Evolutionary conservation across 2,113 vertebrate genomes (phyloP).

Genomic region (Ceyx cyanopectus): DNA sequence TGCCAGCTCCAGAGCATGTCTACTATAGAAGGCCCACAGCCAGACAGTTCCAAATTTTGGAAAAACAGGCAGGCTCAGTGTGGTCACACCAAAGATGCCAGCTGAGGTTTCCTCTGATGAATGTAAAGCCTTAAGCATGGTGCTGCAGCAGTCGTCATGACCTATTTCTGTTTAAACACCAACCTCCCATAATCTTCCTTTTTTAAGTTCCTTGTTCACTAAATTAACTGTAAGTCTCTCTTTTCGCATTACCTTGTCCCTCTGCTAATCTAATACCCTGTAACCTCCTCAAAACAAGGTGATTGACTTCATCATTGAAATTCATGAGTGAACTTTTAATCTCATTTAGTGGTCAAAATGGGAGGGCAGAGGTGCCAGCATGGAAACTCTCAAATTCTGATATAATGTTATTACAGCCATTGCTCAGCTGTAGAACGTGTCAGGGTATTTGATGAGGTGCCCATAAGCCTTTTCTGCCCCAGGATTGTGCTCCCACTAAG

Average conservation of each 20-base stretch:
- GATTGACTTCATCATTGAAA: neutral
- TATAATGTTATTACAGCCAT: neutral
- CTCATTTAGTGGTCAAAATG: neutral
- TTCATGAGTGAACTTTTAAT: neutral
- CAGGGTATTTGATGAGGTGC: neutral
- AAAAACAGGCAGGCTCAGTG: rapidly evolving
- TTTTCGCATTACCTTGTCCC: neutral
- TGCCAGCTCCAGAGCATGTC: neutral
- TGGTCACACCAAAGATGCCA: neutral
- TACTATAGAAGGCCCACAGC: rapidly evolving
- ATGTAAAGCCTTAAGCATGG: neutral
- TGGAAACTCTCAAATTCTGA: neutral
- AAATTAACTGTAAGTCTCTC: neutral
- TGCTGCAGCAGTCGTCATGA: neutral
- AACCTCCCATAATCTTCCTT: neutral
- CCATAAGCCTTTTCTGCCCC: neutral
- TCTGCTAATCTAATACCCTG: neutral
- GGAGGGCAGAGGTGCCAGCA: neutral
- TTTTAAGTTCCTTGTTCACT: neutral
- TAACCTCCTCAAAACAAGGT: neutral
- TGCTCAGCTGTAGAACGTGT: neutral
- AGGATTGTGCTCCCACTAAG: neutral
- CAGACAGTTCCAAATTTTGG: neutral
- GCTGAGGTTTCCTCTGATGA: neutral
- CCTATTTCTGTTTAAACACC: neutral